Evolutionary conservation across 2,888 invertebrate genomes (phyloP), one percentile per base, ranked within the genome.

Genomic region (Lampropteryx suffumata): DNA sequence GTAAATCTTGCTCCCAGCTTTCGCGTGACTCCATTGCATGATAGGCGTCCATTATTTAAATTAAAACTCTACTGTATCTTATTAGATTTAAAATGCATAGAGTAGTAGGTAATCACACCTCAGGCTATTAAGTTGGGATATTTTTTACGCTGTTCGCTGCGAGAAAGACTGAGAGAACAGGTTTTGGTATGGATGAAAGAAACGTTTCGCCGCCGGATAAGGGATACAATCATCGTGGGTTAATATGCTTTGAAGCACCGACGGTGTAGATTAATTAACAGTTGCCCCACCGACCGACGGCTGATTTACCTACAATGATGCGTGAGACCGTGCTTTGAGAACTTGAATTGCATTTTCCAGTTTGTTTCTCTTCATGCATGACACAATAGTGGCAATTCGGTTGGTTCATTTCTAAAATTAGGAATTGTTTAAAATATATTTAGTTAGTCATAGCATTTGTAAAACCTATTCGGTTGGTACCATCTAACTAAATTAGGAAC

Each of bases 211-310:
- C 76, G 76, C 78, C 76, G 70, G 71, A 72, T 76, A 75, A 76
- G 75, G 73, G 79, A 76, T 77, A 75, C 72, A 69, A 73, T 83
- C 84, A 85, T 84, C 79, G 81, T 82, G 76, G 81, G 79, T 84
- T 84, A 84, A 84, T 85, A 82, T 70, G 67, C 84, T 86, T 86
- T 86, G 84, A 84, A 76, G 82, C 76, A 67, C 84, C 82, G 81
- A 69, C 76, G 66, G 67, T 28, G 37, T 28, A 50, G 53, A 53
- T 44, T 53, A 52, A 53, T 53, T 48, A 53, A 49, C 48, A 53
- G 48, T 48, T 28, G 11, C 36, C 13, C 28, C 33, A 41, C 40
- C 40, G 47, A 41, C 40, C 40, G 47, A 33, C 43, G 39, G 43
- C 43, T 48, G 43, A 47, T 24, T 37, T 32, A 30, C 59, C 53